Evolutionary conservation across 2,888 invertebrate genomes (phyloP).

Genomic region (Nomada lathburiana): DNA sequence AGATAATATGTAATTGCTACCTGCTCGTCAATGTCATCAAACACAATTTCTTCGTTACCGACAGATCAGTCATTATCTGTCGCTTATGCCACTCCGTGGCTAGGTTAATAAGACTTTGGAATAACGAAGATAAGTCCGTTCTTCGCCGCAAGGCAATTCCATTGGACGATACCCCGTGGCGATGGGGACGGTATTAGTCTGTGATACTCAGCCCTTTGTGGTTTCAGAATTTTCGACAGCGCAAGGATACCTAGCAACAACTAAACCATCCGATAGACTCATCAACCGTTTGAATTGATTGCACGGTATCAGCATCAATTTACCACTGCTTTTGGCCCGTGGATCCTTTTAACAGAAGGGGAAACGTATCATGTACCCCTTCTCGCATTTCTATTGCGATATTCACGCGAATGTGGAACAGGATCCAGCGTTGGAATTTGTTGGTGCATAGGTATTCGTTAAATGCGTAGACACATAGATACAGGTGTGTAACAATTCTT

Average conservation of each 20-base stretch:
- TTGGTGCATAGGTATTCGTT: too few species aligned
- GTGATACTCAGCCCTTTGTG: slow-evolving; percentile 42
- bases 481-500: too few species aligned
- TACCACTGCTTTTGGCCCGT: slow-evolving; percentile 43
- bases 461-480: too few species aligned
- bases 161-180: slow-evolving; percentile 38
- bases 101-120: slow-evolving; percentile 36
- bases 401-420: too few species aligned
- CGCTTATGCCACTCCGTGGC: slow-evolving; percentile 27
- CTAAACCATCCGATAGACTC: slow-evolving; percentile 72
- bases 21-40: background rate
- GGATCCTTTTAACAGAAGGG: slow-evolving; percentile 51
- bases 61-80: slow-evolving; percentile 26
- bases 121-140: slow-evolving; percentile 32
- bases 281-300: slow-evolving; percentile 72
- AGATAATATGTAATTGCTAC: background rate
- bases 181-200: slow-evolving; percentile 54
- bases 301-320: slow-evolving; percentile 68
- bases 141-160: slow-evolving; percentile 51
- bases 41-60: slow-evolving; percentile 15
- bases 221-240: slow-evolving; percentile 46
- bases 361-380: slow-evolving; percentile 23
- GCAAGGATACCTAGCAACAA: slow-evolving; percentile 44
- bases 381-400: slow-evolving; percentile 4
- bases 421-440: too few species aligned